Base-by-base conservation (phyloP, 1,140 invertebrate species). In the Asbolus verrucosus region DNA sequence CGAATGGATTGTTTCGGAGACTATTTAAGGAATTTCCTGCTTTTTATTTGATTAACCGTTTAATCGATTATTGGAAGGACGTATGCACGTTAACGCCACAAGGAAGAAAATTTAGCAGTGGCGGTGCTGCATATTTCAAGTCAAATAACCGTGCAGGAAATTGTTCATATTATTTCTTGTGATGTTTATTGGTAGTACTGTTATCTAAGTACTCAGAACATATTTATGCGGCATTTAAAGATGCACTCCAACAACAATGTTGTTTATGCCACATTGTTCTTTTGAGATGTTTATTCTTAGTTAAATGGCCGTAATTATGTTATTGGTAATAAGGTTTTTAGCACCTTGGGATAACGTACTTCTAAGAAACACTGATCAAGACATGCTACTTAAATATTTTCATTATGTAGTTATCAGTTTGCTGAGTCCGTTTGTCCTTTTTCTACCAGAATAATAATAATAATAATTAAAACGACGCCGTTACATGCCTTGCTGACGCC, bases 241-340 rank as follows among this genome's bases (percentile, higher is more conserved):
- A 54, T 54, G 46, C 31, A 27, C 15, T 27, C 33, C 1, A 38
- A 43, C 61, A 41, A 63, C 61, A 63, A 14, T 63, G 61, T 63
- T 38, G 61, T 63, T 63, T 63, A 63, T 38, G n/a, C 61, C 61
- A 41, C 33, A 36, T 63, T 54, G 46, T 54, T 54, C 46, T 54
- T 54, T 54, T 54, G 46, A 54, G 46, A 54, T 27, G 46, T 54
- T 24, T 54, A 27, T 27, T 54, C 21, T n/a, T 54, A 54, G 46
- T 54, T 54, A 54, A 54, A 21, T 54, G 46, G 46, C 46, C 46
- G 46, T 54, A 54, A 54, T 54, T 54, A 54, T 54, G n/a, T 54
- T 54, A 54, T 54, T 54, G 46, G 46, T 54, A 54, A 54, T 54
- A 54, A 54, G 46, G 46, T 54, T 54, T 54, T 54, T 54, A 54